These are phyloP conservation scores for Himalopsyche japonica DNA, from an alignment of 2,888 invertebrate species.

Conservation along the genomic window DNA sequence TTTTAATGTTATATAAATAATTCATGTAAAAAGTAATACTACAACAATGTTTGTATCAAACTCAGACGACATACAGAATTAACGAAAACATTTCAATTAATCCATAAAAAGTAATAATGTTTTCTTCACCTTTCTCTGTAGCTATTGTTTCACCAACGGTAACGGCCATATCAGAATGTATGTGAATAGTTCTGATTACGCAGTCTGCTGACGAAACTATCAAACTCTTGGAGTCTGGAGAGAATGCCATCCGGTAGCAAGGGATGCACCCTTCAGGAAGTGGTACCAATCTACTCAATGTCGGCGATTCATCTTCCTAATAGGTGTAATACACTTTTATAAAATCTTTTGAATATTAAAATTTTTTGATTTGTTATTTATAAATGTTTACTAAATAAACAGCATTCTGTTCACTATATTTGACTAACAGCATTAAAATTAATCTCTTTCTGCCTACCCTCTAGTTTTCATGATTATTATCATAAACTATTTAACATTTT, in stretches of 20 bases:
- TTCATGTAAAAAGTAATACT: no score
- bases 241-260: constrained; percentile 51
- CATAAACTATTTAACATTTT: no score
- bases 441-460: no score
- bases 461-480: no score
- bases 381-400: no score
- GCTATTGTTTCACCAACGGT: constrained; percentile 50
- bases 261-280: constrained; percentile 48
- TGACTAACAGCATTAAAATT: no score
- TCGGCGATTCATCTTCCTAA: constrained; percentile 42
- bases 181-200: constrained; percentile 50
- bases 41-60: no score
- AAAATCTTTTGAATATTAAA: no score
- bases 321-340: constrained; percentile 37
- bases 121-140: constrained; percentile 45
- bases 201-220: constrained; percentile 51
- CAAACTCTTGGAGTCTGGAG: constrained; percentile 49
- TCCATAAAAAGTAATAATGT: background rate
- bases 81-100: no score
- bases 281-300: constrained; percentile 48
- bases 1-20: no score
- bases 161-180: constrained; percentile 45
- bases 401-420: no score
- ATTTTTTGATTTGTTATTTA: background rate
- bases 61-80: no score